Percentiles rank a stretch among this genome's conserved stretches.
phyloP scores from a whole-genome alignment of 2,797 vertebrate genomes.

The Galago senegalensis region DNA sequence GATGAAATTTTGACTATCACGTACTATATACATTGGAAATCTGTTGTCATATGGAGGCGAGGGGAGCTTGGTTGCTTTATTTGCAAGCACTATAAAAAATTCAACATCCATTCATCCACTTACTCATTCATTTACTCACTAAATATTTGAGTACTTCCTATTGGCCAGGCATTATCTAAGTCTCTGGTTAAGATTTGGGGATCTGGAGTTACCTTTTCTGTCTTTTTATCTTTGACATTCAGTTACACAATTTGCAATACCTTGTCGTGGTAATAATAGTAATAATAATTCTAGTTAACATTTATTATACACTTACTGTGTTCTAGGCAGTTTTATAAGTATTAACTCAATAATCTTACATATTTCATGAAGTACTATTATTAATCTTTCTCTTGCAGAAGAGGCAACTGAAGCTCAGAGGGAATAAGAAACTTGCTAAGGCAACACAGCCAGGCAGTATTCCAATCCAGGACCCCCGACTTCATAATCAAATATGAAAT shows the following conservation, averaged over 20 bases:
- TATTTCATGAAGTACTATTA: neutral
- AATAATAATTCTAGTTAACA: neutral
- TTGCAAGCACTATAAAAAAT: neutral
- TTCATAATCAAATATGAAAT: neutral
- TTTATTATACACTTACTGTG: neutral
- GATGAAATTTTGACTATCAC: neutral
- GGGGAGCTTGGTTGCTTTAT: conserved; percentile 3
- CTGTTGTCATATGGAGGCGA: neutral
- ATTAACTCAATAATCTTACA: neutral
- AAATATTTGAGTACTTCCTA: neutral
- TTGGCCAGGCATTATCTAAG: neutral
- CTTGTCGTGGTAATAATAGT: neutral
- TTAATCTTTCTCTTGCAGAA: neutral
- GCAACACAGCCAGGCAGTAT: neutral
- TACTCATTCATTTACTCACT: neutral
- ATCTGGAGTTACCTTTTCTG: neutral
- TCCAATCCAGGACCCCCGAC: neutral
- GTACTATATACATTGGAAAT: neutral
- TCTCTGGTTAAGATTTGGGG: conserved; percentile 23
- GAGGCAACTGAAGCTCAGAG: neutral
- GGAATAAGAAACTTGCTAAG: conserved; percentile 2
- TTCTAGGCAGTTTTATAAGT: neutral
- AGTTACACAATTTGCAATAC: neutral
- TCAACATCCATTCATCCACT: neutral
- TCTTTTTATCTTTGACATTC: neutral